Percentiles rank a stretch among this genome's conserved stretches.
These are phyloP conservation scores for Marcusenius ussheri DNA, from an alignment of 2,113 vertebrate genomes.

Conservation along the genomic window DNA sequence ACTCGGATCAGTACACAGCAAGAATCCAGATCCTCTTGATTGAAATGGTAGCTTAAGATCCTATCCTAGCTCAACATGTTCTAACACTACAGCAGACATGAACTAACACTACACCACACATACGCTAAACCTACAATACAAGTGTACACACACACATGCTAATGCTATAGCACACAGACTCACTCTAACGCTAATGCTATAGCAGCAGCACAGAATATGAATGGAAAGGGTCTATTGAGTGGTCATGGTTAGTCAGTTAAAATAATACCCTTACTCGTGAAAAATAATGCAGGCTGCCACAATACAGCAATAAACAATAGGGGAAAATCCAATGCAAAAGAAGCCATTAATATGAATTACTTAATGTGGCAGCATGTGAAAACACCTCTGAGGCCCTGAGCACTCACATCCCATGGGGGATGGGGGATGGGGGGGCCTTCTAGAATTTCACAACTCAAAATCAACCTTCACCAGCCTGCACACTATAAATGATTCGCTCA, in stretches of 20 bases:
- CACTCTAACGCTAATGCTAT: background rate
- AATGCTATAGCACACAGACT: background rate
- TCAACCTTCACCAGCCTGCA: slow-evolving; percentile 20
- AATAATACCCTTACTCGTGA: background rate
- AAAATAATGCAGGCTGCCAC: background rate
- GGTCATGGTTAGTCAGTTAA: background rate
- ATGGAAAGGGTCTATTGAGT: background rate
- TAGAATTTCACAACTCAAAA: background rate
- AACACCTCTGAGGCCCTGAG: background rate
- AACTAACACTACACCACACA: background rate
- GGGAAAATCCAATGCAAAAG: background rate
- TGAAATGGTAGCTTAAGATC: background rate
- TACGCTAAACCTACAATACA: background rate
- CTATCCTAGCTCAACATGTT: background rate
- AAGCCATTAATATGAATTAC: background rate
- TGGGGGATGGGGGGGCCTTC: background rate
- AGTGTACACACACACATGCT: background rate
- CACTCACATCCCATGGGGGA: background rate
- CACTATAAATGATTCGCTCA: slow-evolving; percentile 34
- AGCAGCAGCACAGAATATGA: background rate
- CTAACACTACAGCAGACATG: background rate
- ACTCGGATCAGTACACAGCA: background rate
- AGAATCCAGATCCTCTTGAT: background rate
- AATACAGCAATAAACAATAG: background rate
- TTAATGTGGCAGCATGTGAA: background rate